phyloP scores from a whole-genome alignment of 2,888 invertebrate genomes.

The Apoda limacodes region DNA sequence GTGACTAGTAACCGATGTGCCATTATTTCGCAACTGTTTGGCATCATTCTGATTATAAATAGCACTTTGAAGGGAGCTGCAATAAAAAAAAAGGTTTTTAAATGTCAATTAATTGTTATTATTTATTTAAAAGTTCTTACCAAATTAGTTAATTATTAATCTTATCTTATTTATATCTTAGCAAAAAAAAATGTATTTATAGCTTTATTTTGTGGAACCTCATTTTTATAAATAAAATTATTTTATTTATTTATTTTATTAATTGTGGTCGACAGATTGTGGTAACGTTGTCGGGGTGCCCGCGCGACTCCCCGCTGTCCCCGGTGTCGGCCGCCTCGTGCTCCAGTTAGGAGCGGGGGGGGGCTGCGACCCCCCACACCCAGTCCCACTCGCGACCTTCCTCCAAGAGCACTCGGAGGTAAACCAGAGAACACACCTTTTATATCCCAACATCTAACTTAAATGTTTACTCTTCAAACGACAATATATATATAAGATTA shows the following conservation, averaged over 20 bases:
- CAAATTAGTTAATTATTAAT: no score
- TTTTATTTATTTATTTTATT: background rate
- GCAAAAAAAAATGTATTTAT: no score
- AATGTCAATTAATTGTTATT: no score
- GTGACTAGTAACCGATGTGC: no score
- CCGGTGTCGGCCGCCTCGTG: slow-evolving; percentile 91
- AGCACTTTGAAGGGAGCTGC: no score
- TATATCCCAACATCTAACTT: slow-evolving; percentile 46
- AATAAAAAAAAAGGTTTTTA: no score
- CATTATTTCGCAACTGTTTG: no score
- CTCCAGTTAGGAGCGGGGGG: slow-evolving; percentile 85
- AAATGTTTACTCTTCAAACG: slow-evolving; percentile 58
- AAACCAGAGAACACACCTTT: slow-evolving; percentile 42
- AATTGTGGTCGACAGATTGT: slow-evolving; percentile 61
- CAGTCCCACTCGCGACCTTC: slow-evolving; percentile 66
- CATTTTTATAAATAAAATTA: no score
- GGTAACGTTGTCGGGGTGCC: slow-evolving; percentile 91
- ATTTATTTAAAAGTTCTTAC: no score
- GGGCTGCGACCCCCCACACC: slow-evolving; percentile 68
- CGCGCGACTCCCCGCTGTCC: slow-evolving; percentile 87
- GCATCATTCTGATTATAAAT: no score
- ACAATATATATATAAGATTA: slow-evolving; percentile 71
- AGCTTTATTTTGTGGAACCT: no score
- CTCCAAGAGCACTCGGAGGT: slow-evolving; percentile 67
- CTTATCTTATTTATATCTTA: no score